phyloP scores from a whole-genome alignment of 2,797 vertebrate species.

The Protonibea diacanthus region DNA sequence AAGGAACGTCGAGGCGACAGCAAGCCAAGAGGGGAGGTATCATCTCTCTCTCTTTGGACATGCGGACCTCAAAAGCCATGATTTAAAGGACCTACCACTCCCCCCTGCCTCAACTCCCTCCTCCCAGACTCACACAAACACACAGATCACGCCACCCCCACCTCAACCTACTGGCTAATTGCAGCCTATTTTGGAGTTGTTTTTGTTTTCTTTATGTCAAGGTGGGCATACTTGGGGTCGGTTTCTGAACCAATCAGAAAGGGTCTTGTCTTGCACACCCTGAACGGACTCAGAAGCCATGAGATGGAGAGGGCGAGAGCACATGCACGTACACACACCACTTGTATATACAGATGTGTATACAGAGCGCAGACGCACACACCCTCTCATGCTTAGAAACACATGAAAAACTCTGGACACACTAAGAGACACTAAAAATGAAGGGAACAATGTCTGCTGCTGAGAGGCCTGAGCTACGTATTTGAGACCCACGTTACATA shows the following conservation, averaged over 20 bases:
- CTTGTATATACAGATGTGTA: slow-evolving; percentile 72
- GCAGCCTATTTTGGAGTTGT: slow-evolving; percentile 27
- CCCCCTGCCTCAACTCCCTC: not conserved
- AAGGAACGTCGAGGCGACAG: slow-evolving; percentile 56
- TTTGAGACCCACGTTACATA: slow-evolving; percentile 17
- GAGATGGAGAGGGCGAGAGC: slow-evolving; percentile 54
- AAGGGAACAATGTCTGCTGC: slow-evolving; percentile 47
- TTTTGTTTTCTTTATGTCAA: slow-evolving; percentile 33
- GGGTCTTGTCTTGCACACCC: slow-evolving; percentile 33
- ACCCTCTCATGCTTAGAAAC: slow-evolving; percentile 20
- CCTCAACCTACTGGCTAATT: slow-evolving; percentile 35
- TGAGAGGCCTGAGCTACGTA: slow-evolving; percentile 27
- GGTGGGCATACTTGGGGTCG: slow-evolving; percentile 21
- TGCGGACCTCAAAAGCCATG: slow-evolving; percentile 80
- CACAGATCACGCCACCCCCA: slow-evolving; percentile 27
- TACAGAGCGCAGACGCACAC: slow-evolving; percentile 54
- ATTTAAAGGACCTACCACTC: slow-evolving; percentile 77
- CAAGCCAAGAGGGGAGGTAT: slow-evolving; percentile 35
- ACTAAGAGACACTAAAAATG: slow-evolving; percentile 25
- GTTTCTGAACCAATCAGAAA: slow-evolving; percentile 51
- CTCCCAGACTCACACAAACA: not conserved
- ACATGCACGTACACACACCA: slow-evolving; percentile 44
- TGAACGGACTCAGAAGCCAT: slow-evolving; percentile 69
- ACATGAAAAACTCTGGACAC: slow-evolving; percentile 20
- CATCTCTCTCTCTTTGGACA: slow-evolving; percentile 31